phyloP scores from a whole-genome alignment of 2,113 vertebrate species.

The Tylochromis polylepis region DNA sequence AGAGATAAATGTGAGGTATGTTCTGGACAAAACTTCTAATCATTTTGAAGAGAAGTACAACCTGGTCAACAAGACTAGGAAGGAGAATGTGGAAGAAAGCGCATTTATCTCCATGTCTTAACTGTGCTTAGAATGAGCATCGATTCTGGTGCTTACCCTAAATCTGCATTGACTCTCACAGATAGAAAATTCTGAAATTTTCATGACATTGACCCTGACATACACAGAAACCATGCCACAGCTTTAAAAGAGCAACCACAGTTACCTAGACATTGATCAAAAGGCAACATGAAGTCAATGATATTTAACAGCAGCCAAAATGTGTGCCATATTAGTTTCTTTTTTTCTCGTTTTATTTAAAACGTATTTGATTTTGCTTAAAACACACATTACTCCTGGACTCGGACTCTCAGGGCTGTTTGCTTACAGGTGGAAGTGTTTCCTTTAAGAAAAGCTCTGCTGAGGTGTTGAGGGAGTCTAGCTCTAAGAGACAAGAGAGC shows the following conservation, averaged over 20 bases:
- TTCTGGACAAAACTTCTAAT: background rate
- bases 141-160: background rate
- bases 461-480: background rate
- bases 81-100: background rate
- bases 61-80: background rate
- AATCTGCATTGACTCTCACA: background rate
- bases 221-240: background rate
- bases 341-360: background rate
- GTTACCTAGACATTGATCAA: background rate
- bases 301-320: background rate
- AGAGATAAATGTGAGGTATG: background rate
- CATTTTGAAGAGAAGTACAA: background rate
- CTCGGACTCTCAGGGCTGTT: background rate
- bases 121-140: background rate
- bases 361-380: background rate
- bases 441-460: constrained; percentile 13
- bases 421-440: background rate
- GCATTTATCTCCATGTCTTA: background rate
- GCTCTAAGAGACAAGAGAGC: background rate
- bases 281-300: background rate
- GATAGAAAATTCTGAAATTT: background rate
- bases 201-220: background rate
- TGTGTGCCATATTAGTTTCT: background rate
- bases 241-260: background rate
- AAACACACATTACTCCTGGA: background rate